These are phyloP conservation scores for Embidobia sp. DNA, from an alignment of 2,888 invertebrate genomes.

Conservation along the genomic window DNA sequence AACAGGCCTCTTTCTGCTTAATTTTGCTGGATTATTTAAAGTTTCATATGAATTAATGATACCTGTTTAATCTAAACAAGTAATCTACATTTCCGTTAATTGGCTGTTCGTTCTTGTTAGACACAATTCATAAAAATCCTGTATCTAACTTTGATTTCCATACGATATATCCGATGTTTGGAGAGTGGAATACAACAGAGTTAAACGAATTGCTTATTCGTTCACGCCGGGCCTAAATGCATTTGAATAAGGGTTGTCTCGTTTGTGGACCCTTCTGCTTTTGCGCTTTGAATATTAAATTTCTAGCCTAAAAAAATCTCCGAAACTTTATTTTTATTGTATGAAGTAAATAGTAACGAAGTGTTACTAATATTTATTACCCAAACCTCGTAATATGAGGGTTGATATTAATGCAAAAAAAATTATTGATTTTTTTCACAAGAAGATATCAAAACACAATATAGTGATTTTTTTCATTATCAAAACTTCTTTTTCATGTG, in stretches of 20 bases:
- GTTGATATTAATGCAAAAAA: too few relatives aligned
- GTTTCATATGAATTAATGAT: too few relatives aligned
- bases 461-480: too few relatives aligned
- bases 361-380: neutral
- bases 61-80: too few relatives aligned
- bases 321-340: conserved; percentile 31
- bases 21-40: too few relatives aligned
- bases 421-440: too few relatives aligned
- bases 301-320: conserved; percentile 6
- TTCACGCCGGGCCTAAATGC: conserved; percentile 18
- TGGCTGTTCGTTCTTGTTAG: too few relatives aligned
- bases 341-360: conserved; percentile 22
- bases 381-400: too few relatives aligned
- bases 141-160: conserved; percentile 27
- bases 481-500: conserved; percentile 7
- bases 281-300: conserved; percentile 43
- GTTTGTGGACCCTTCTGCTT: conserved; percentile 23
- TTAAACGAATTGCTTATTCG: conserved; percentile 3
- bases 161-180: conserved; percentile 15
- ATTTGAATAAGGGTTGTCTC: conserved; percentile 14
- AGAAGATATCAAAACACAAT: too few relatives aligned
- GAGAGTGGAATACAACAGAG: conserved; percentile 18
- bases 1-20: too few relatives aligned
- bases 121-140: too few relatives aligned
- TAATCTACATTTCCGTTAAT: too few relatives aligned